Base-by-base conservation (phyloP, 2,113 vertebrate genomes). In the Rhegmatorhina hoffmannsi region DNA sequence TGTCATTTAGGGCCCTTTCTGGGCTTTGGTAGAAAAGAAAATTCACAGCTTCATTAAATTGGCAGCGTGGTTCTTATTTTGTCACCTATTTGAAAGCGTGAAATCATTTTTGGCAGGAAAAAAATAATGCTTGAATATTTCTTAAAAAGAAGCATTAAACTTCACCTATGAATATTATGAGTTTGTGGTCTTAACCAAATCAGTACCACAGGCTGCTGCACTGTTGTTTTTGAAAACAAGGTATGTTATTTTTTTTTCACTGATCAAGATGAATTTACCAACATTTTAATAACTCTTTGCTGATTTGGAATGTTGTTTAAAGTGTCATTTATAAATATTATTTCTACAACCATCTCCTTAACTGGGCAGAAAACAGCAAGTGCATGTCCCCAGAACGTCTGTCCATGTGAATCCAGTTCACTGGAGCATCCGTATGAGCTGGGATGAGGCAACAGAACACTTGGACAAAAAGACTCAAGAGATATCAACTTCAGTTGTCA, bases 71-170 rank as follows among this genome's bases (percentile, higher is more conserved):
- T 91, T 97, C 68, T 89, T 84, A 66, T 75, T 97, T 96, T 98
- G 86, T 93, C 95, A 95, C 87, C 70, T 96, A 66, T 84, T 96
- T 95, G 66, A 92, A 97, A 95, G 94, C 89, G 91, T 87, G 94
- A 97, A 97, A 90, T 88, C 6, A 55, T 88, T 94, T 96, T 96
- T 96, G 69, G 49, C 55, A 75, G 68, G 13, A 92, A 95, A 21
- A 92, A 96, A 95, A 79, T 85, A 92, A 94, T 91, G 89, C 90
- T 96, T 92, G 91, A 31, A 79, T 87, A 90, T 93, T 96, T 95
- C 69, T 96, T 94, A 67, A 13, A 79, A 87, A 85, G 79, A 89
- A 89, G 19, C 23, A 72, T 88, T 49, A 62, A 84, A 29, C 38
- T 90, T 69, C 62, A 31, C 77, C 73, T 70, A 76, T 17, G 55